Evolutionary conservation across 2,888 invertebrate genomes (phyloP).

Genomic region (Junonia oenone): DNA sequence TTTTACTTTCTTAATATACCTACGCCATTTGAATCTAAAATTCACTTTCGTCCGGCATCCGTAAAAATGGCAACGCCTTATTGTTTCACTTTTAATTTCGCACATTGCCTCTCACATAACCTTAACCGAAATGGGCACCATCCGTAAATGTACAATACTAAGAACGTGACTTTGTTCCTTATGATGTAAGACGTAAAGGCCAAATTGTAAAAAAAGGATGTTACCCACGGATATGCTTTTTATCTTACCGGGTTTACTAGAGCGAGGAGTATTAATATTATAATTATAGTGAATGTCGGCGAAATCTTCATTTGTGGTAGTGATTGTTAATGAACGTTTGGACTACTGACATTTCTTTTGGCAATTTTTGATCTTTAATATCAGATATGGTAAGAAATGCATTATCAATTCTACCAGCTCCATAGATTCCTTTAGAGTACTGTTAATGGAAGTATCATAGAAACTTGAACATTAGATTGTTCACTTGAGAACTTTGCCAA

Average conservation of each 20-base stretch:
- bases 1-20: not conserved
- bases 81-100: constrained; percentile 25
- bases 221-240: constrained; percentile 9
- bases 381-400: too few species aligned
- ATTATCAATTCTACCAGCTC: not conserved
- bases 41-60: constrained; percentile 22
- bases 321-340: not conserved
- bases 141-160: constrained; percentile 49
- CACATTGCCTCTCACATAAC: constrained; percentile 27
- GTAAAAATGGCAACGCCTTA: constrained; percentile 9
- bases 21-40: constrained; percentile 3
- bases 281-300: constrained; percentile 14
- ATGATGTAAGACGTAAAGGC: constrained; percentile 8
- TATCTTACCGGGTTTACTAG: constrained; percentile 44
- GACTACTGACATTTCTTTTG: not conserved
- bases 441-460: not conserved
- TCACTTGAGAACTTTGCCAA: constrained; percentile 6
- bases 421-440: not conserved
- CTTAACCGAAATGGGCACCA: constrained; percentile 44
- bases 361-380: too few species aligned
- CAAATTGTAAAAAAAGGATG: constrained; percentile 5
- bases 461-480: not conserved
- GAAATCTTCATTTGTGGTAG: constrained; percentile 5
- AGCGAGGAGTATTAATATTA: constrained; percentile 50
- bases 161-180: constrained; percentile 22